A percentile compares a stretch with the other conserved stretches of the same genome.
Conservation (phyloP, 2,888 invertebrate species). For the Drosophila maculinotata region DNA sequence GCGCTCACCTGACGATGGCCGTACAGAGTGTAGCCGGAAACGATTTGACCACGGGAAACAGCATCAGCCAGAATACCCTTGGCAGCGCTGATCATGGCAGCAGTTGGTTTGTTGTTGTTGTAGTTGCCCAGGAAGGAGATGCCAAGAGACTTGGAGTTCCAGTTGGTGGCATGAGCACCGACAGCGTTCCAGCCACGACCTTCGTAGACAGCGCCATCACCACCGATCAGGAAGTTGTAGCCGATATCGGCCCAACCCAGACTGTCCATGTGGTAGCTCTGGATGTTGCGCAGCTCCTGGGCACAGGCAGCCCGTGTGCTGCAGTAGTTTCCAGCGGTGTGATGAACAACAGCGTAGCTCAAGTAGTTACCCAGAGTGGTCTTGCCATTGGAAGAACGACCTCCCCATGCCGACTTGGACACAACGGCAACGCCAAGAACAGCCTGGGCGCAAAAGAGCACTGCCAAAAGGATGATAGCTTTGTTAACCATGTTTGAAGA, state of each 20-base stretch:
- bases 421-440: constrained; percentile 56
- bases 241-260: constrained; percentile 77
- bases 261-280: constrained; percentile 73
- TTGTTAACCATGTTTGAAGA: constrained; percentile 52
- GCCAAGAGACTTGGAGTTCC: constrained; percentile 76
- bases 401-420: constrained; percentile 63
- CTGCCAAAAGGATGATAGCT: constrained; percentile 46
- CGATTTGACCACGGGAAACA: constrained; percentile 69
- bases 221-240: constrained; percentile 77
- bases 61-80: constrained; percentile 70
- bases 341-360: constrained; percentile 68
- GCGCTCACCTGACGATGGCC: constrained; percentile 80
- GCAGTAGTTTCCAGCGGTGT: constrained; percentile 69
- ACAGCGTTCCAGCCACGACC: constrained; percentile 75
- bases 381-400: constrained; percentile 36
- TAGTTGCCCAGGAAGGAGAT: constrained; percentile 78
- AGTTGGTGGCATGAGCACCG: constrained; percentile 75
- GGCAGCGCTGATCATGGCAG: constrained; percentile 66
- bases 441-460: constrained; percentile 52
- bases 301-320: constrained; percentile 59
- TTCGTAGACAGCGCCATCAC: constrained; percentile 78
- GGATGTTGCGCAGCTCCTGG: constrained; percentile 68
- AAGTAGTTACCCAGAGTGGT: constrained; percentile 46
- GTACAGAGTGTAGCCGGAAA: constrained; percentile 68
- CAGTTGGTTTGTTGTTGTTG: constrained; percentile 48